Conservation (phyloP, 2,113 vertebrate genomes). For the Rattus norvegicus region GRCr8 NC_086031.1:55332001-55332500, state of each 20-base stretch:
- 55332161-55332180: neutral
- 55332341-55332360: neutral
- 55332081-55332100: neutral
- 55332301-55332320: neutral
- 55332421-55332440: neutral
- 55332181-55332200: neutral
- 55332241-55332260: neutral
- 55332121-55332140: neutral
- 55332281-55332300: no score
- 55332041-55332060: neutral
- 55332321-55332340: neutral
- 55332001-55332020: neutral
- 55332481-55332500: neutral
- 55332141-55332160: neutral
- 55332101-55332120: neutral
- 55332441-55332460: neutral
- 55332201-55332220: neutral
- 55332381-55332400: neutral
- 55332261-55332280: neutral
- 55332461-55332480: no score
- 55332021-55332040: neutral
- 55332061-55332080: neutral
- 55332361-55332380: neutral
- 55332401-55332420: neutral
- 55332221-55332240: neutral